phyloP scores from a whole-genome alignment of 2,797 vertebrate genomes.

The Dallia pectoralis region DNA sequence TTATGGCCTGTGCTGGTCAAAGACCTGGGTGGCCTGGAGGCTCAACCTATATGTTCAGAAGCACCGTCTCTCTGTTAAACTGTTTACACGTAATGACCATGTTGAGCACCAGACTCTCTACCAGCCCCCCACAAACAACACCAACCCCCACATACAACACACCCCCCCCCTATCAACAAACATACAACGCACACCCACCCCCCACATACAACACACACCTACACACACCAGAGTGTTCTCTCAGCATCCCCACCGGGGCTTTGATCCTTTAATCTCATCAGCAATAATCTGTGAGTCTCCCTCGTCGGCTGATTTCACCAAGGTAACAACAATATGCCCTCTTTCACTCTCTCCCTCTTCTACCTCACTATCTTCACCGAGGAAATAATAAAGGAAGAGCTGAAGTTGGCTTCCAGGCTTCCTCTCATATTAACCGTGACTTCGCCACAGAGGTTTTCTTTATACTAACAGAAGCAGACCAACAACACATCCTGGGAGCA shows the following conservation, averaged over 20 bases:
- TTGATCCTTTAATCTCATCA: neutral
- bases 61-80: neutral
- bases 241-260: neutral
- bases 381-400: neutral
- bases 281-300: neutral
- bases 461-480: neutral
- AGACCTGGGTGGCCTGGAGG: neutral
- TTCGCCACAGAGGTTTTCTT: neutral
- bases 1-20: too few species aligned
- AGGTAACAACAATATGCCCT: neutral
- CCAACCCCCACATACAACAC: conserved; percentile 26
- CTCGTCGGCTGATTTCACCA: neutral
- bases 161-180: neutral
- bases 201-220: neutral
- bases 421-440: neutral
- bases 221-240: neutral
- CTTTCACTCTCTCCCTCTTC: neutral
- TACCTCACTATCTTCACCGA: neutral
- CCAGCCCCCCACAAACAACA: neutral
- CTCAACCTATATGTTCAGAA: neutral
- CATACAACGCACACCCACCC: neutral
- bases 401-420: neutral
- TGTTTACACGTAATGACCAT: conserved; percentile 7
- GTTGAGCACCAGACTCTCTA: neutral
- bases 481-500: neutral